Percentiles rank a stretch among this genome's conserved stretches.
These are phyloP conservation scores for Falco novaeseelandiae DNA, from an alignment of 2,797 vertebrate species.

Conservation along the genomic window DNA sequence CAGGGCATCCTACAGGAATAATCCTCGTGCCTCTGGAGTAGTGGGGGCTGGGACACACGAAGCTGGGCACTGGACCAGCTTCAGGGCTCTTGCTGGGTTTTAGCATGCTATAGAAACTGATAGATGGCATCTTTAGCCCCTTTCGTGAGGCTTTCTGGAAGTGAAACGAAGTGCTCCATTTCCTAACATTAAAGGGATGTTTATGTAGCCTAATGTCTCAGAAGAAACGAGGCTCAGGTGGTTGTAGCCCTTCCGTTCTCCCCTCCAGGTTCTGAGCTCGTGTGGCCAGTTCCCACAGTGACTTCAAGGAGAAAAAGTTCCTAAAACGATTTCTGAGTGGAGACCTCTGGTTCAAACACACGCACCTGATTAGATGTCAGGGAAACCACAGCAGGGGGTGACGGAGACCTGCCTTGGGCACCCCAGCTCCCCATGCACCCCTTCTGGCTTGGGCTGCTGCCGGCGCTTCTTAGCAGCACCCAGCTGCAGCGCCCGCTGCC, in stretches of 20 bases:
- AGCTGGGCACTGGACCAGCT: neutral
- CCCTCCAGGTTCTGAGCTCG: neutral
- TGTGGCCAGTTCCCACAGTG: neutral
- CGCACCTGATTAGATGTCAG: neutral
- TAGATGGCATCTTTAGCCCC: neutral
- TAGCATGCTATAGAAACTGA: neutral
- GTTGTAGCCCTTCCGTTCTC: neutral
- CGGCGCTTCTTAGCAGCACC: fast-evolving
- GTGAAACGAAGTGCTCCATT: neutral
- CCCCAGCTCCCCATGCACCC: neutral
- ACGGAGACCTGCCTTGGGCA: neutral
- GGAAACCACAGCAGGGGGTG: neutral
- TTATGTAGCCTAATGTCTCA: neutral
- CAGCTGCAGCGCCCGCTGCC: neutral
- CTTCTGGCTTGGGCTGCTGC: fast-evolving
- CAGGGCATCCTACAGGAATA: neutral
- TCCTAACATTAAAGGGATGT: neutral
- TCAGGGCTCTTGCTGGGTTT: neutral
- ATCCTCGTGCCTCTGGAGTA: neutral
- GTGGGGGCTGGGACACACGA: neutral
- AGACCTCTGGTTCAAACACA: neutral
- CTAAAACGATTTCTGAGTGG: neutral
- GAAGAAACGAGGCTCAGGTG: neutral
- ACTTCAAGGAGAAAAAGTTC: neutral
- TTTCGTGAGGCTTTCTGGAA: neutral